Percentiles rank a stretch among this genome's conserved stretches.
Conservation (phyloP, 2,888 invertebrate genomes). For the Hirtodrosophila duncani region DNA sequence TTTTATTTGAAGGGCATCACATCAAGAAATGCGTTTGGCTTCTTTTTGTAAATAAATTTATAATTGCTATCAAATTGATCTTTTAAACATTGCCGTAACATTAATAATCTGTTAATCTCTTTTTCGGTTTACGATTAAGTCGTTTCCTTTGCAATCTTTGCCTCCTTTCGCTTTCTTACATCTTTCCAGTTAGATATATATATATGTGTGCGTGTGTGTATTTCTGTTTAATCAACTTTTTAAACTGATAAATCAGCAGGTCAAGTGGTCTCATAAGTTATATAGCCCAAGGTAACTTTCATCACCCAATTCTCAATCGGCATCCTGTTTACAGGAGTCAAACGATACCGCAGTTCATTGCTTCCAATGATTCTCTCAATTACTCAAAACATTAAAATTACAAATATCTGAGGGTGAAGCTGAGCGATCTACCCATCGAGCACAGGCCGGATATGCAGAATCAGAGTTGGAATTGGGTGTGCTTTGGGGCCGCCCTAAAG, state of each 20-base stretch:
- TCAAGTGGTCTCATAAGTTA: conserved; percentile 20
- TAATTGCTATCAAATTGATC: conserved; percentile 46
- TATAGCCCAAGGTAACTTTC: conserved; percentile 21
- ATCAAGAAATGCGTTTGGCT: too few relatives aligned
- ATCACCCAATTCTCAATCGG: conserved; percentile 42
- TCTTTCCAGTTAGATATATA: too few relatives aligned
- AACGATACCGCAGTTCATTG: conserved; percentile 2
- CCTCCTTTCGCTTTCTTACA: too few relatives aligned
- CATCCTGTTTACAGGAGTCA: conserved; percentile 63
- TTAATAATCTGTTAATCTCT: conserved; percentile 50
- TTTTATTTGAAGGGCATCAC: too few relatives aligned
- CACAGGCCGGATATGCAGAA: conserved; percentile 54
- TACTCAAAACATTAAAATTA: conserved; percentile 33
- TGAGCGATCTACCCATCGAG: conserved; percentile 30
- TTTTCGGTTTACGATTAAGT: too few relatives aligned
- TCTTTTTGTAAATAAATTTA: conserved; percentile 30
- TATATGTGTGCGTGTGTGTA: background rate
- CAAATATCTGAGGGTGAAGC: conserved; percentile 24
- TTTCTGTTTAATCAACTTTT: background rate
- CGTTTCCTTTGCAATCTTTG: too few relatives aligned
- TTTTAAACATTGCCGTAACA: conserved; percentile 26
- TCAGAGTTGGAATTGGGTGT: conserved; percentile 6
- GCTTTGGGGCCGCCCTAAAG: conserved; percentile 43
- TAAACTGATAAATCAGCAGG: background rate
- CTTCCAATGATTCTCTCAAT: conserved; percentile 17